Evolutionary conservation across 1,140 invertebrate species (phyloP), one percentile per base, ranked within the genome.

Genomic region (Cyclargus thomasi): DNA sequence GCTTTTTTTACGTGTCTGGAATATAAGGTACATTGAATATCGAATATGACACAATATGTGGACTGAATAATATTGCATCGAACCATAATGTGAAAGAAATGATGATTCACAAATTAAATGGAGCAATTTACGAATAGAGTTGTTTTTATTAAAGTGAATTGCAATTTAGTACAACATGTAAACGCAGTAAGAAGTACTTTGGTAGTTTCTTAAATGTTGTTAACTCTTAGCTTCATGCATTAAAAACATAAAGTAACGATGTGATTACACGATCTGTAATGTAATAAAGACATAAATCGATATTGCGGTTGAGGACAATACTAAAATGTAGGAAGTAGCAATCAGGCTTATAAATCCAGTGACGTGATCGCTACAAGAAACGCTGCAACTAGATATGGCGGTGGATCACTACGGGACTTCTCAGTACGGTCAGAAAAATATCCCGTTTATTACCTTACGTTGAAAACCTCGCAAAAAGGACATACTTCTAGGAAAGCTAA

Each of bases 1-100:
- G 76, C 71, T 72, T 39, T 74, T 71, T 70, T 73, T 70, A 70
- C 75, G 75, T 79, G 75, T 36, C 8, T 57, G 11, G 73, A 72
- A 74, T 75, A 57, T 66, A 69, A 65, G 67, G 36, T 29, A 47
- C 23, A 63, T 63, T 21, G 65, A 59, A 66, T 57, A 23, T 66
- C 4, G 53, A 66, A 57, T 59, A 35, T 57, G 57, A 57, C 53
- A 29, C 29, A 17, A 3, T 11, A 29, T 29, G 55, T 59, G 65
- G 16, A 16, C 22, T 36, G 55, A 59, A 59, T 59, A 59, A 20
- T 59, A 18, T 59, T 20, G 55, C 55, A 59, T 14, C 39, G 39
- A 47, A 47, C 39, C 14, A 16, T 14, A 47, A 16, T 14, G 39
- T 47, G 14, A 47, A 47, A 47, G 10, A 47, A 47, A 47, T 1